Evolutionary conservation across 2,888 invertebrate genomes (phyloP).

Genomic region (Phortica okadai): DNA sequence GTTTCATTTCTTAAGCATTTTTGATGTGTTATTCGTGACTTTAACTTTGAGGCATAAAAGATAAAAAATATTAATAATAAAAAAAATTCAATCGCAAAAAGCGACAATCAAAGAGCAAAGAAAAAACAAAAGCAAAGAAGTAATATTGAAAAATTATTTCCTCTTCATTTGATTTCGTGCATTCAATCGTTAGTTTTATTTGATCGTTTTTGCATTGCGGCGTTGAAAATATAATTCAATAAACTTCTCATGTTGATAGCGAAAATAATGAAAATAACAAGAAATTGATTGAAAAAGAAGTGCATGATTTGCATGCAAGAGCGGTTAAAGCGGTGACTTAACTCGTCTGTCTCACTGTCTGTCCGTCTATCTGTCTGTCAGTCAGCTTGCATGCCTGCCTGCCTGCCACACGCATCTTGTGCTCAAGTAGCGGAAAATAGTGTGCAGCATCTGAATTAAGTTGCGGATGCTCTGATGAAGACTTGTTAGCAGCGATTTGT

Average conservation of each 20-base stretch:
- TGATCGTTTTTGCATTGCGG: constrained; percentile 23
- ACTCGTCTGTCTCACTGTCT: background rate
- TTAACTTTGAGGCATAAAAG: constrained; percentile 50
- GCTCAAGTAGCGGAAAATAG: constrained; percentile 56
- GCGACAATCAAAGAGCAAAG: constrained; percentile 34
- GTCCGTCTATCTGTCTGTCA: background rate
- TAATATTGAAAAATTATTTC: constrained; percentile 30
- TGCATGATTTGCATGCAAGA: constrained; percentile 24
- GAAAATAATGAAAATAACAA: constrained; percentile 55
- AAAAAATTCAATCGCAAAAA: constrained; percentile 38
- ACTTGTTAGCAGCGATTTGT: constrained; percentile 15
- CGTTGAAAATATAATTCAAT: constrained; percentile 63
- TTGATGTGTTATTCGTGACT: constrained; percentile 49
- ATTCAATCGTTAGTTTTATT: background rate
- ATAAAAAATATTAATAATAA: constrained; percentile 26
- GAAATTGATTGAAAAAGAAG: constrained; percentile 51
- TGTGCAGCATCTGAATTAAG: constrained; percentile 5
- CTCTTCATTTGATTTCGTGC: constrained; percentile 15
- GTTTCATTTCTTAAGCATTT: constrained; percentile 18
- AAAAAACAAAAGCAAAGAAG: constrained; percentile 20
- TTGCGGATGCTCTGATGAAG: constrained; percentile 15
- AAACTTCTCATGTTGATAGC: constrained; percentile 55
- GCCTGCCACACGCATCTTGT: constrained; percentile 64
- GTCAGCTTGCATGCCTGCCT: background rate
- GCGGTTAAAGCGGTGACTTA: background rate